Conservation (phyloP, 2,113 vertebrate species). For the Hystrix brachyura region DNA sequence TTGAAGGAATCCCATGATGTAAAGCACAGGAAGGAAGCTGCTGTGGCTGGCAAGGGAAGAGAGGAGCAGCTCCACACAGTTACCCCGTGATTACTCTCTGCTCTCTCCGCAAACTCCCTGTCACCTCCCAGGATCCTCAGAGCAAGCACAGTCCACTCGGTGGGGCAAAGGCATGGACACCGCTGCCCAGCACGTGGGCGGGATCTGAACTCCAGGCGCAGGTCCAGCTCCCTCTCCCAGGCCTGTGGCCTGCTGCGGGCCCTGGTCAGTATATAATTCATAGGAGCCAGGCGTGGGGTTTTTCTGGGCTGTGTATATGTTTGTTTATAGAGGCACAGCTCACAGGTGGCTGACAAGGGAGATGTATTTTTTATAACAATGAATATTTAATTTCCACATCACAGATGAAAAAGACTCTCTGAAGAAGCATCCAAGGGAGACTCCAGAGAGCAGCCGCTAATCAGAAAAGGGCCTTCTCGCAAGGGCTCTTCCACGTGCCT, state of each 20-base stretch:
- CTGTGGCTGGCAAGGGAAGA: neutral
- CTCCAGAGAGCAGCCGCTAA: slow-evolving; percentile 50
- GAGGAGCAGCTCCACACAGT: neutral
- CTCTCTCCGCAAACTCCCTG: neutral
- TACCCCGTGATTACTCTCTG: neutral
- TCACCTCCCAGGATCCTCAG: neutral
- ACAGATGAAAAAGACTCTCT: slow-evolving; percentile 81
- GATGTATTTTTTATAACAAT: slow-evolving; percentile 79
- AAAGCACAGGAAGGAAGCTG: neutral
- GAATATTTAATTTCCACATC: slow-evolving; percentile 83
- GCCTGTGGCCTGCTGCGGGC: accelerated
- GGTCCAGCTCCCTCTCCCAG: neutral
- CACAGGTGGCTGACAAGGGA: slow-evolving; percentile 77
- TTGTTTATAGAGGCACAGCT: slow-evolving; percentile 72
- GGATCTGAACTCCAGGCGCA: neutral
- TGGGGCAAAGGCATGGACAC: accelerated
- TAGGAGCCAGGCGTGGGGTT: neutral
- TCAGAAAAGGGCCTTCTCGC: slow-evolving; percentile 36
- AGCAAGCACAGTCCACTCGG: neutral
- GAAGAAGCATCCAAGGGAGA: slow-evolving; percentile 73
- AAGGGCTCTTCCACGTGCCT: neutral
- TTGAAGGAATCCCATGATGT: neutral
- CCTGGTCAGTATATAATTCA: slow-evolving; percentile 69
- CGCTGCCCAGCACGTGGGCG: accelerated
- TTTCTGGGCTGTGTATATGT: slow-evolving; percentile 41